These are phyloP conservation scores for Neuroterus valhalla DNA, from an alignment of 1,140 invertebrate genomes.

Conservation along the genomic window DNA sequence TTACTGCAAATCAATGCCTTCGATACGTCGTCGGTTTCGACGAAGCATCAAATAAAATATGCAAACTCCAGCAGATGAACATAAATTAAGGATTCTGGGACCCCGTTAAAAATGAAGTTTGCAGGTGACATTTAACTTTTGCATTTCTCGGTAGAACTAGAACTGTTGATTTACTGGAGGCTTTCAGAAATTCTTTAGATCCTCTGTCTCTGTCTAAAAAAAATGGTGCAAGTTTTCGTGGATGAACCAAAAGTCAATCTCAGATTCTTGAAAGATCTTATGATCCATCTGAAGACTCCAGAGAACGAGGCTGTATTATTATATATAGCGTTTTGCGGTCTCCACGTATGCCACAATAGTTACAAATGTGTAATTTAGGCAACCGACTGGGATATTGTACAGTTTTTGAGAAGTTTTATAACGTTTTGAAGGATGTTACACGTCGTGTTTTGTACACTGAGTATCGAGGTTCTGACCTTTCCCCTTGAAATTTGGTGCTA, in stretches of 20 bases:
- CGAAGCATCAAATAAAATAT: slow-evolving; percentile 47
- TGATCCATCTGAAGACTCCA: too few species aligned
- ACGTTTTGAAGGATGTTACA: slow-evolving; percentile 50
- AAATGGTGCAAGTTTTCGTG: too few species aligned
- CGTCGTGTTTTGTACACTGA: slow-evolving; percentile 38
- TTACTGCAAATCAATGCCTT: slow-evolving; percentile 34
- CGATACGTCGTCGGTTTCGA: slow-evolving; percentile 51
- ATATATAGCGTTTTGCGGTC: slow-evolving; percentile 47
- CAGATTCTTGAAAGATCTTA: too few species aligned
- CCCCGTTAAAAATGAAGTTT: slow-evolving; percentile 32
- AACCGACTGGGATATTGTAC: slow-evolving; percentile 47
- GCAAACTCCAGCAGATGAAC: slow-evolving; percentile 48
- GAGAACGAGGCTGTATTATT: too few species aligned
- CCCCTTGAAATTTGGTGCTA: slow-evolving; percentile 50
- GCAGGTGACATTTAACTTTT: slow-evolving; percentile 42
- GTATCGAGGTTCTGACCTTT: slow-evolving; percentile 42
- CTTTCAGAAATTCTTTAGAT: too few species aligned
- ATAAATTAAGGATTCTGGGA: slow-evolving; percentile 48
- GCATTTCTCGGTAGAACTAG: slow-evolving; percentile 38
- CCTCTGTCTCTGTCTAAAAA: too few species aligned
- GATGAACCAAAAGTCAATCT: too few species aligned
- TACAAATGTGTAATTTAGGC: slow-evolving; percentile 47
- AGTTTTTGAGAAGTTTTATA: slow-evolving; percentile 50
- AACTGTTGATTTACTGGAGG: too few species aligned
- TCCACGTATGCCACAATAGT: slow-evolving; percentile 45